Conservation (phyloP, 1,140 invertebrate genomes). For the Solenopsis invicta region DNA sequence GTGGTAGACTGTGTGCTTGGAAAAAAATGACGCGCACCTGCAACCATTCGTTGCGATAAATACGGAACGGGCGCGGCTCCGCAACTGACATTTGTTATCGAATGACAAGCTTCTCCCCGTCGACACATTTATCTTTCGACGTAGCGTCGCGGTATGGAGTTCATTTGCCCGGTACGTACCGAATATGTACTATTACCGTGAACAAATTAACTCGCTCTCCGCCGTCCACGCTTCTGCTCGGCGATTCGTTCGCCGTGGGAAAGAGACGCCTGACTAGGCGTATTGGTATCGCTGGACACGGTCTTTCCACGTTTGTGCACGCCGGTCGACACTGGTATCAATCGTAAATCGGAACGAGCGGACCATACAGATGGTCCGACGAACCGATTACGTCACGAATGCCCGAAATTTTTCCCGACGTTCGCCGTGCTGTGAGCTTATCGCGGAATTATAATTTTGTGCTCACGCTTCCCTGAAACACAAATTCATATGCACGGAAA, state of each 20-base stretch:
- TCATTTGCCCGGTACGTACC: constrained; percentile 58
- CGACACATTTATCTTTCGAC: constrained; percentile 74
- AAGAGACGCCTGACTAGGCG: constrained; percentile 9
- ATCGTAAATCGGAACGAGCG: constrained; percentile 61
- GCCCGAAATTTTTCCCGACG: constrained; percentile 23
- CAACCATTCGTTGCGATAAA: constrained; percentile 65
- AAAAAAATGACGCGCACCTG: constrained; percentile 70
- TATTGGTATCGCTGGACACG: background rate
- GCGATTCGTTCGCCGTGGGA: constrained; percentile 19
- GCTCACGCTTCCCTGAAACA: background rate
- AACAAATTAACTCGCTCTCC: constrained; percentile 58
- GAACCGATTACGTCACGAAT: constrained; percentile 31
- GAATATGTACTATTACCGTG: constrained; percentile 55
- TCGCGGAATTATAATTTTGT: background rate
- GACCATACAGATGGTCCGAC: background rate
- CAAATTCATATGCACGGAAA: background rate
- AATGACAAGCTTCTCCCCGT: constrained; percentile 73
- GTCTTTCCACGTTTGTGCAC: background rate
- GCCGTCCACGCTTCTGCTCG: constrained; percentile 30
- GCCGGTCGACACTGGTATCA: constrained; percentile 61
- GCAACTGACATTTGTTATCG: constrained; percentile 75
- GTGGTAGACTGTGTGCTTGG: background rate
- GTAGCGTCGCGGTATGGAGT: constrained; percentile 56
- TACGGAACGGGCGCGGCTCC: constrained; percentile 32
- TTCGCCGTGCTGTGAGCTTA: background rate